These are phyloP conservation scores for Urocynchramus pylzowi DNA, from an alignment of 2,113 vertebrate species.

Conservation along the genomic window DNA sequence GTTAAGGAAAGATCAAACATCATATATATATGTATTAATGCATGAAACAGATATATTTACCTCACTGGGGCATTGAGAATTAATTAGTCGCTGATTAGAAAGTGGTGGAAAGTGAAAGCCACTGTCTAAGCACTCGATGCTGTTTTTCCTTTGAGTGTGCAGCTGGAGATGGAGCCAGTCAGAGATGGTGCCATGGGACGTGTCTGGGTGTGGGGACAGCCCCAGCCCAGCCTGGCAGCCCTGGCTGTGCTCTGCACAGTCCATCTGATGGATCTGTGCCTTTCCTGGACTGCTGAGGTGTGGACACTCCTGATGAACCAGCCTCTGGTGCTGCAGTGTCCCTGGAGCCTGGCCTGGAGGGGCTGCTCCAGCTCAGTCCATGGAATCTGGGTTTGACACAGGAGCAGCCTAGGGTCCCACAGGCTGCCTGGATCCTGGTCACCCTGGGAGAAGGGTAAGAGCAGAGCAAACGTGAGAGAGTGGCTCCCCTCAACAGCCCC, in stretches of 20 bases:
- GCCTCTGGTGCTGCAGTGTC: background rate
- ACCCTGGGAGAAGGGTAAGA: background rate
- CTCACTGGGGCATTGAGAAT: conserved; percentile 64
- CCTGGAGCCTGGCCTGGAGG: background rate
- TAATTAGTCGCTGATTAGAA: conserved; percentile 61
- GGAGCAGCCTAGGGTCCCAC: fast-evolving
- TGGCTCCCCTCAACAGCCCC: background rate
- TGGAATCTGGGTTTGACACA: fast-evolving
- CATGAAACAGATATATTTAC: conserved; percentile 68
- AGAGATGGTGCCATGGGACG: fast-evolving
- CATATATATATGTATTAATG: conserved; percentile 61
- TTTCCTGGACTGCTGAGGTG: background rate
- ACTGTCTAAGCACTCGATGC: background rate
- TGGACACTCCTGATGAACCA: background rate
- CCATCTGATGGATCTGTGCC: fast-evolving
- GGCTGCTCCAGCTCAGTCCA: fast-evolving
- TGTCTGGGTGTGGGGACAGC: background rate
- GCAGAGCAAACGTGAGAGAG: background rate
- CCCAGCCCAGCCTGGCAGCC: background rate
- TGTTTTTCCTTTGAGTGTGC: background rate
- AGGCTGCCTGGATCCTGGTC: background rate
- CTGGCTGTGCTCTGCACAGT: fast-evolving
- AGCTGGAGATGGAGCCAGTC: background rate
- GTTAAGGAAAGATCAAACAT: conserved; percentile 71
- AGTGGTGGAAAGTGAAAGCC: conserved; percentile 22